phyloP scores from a whole-genome alignment of 2,888 invertebrate species.

The Smittia aterrima region DNA sequence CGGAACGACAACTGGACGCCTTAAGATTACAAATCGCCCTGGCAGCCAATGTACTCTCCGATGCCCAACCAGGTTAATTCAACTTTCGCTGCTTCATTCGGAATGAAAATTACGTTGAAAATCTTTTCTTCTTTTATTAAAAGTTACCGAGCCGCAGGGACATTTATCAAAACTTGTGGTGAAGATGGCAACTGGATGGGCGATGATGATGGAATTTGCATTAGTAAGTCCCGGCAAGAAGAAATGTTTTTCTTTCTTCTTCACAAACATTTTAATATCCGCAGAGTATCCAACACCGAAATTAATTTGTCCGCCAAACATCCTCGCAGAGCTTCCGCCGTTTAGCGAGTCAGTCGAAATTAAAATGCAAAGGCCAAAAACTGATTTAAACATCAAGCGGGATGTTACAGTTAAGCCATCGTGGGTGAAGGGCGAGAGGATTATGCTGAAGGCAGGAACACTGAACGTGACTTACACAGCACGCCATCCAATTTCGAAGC shows the following conservation, averaged over 20 bases:
- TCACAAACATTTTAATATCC: constrained; percentile 32
- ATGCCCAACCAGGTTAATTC: constrained; percentile 49
- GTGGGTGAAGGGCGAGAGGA: constrained; percentile 56
- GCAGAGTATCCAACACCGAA: constrained; percentile 56
- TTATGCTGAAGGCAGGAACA: constrained; percentile 55
- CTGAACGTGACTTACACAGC: constrained; percentile 57
- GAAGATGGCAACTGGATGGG: constrained; percentile 55
- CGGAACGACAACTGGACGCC: constrained; percentile 47
- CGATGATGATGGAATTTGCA: constrained; percentile 54
- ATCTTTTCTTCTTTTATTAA: constrained; percentile 7
- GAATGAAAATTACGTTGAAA: not conserved
- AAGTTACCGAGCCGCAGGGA: constrained; percentile 50
- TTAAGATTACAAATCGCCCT: constrained; percentile 52
- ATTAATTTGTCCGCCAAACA: constrained; percentile 57
- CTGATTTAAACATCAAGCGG: constrained; percentile 58
- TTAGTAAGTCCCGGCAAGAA: constrained; percentile 50
- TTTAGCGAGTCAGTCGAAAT: constrained; percentile 55
- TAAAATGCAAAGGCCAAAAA: constrained; percentile 56
- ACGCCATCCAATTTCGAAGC: constrained; percentile 55
- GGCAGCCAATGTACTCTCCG: constrained; percentile 56
- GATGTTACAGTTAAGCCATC: constrained; percentile 56
- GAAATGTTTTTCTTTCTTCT: constrained; percentile 26
- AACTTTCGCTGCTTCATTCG: not conserved
- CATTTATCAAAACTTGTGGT: constrained; percentile 54
- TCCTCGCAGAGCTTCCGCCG: constrained; percentile 54